Evolutionary conservation across 1,140 invertebrate genomes (phyloP).

Genomic region (Drosophila paulistorum): DNA sequence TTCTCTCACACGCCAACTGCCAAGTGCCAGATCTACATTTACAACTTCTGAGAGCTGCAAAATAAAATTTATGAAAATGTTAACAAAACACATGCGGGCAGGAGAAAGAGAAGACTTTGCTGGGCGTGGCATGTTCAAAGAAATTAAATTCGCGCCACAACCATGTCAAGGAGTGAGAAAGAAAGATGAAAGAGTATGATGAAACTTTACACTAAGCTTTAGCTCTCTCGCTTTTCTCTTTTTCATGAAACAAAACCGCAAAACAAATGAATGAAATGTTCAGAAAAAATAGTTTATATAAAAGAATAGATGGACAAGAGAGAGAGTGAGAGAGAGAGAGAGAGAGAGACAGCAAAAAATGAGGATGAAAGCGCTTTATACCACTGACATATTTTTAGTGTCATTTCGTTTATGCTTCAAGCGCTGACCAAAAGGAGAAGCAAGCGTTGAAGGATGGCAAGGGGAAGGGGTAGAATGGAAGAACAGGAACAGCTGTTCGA

Average conservation of each 20-base stretch:
- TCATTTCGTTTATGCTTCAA: conserved; percentile 48
- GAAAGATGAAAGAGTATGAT: conserved; percentile 18
- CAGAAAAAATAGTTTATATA: conserved; percentile 48
- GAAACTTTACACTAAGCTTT: conserved; percentile 52
- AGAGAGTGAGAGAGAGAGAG: conserved; percentile 17
- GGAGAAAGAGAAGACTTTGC: not conserved
- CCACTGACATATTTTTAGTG: conserved; percentile 70
- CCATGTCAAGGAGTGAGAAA: conserved; percentile 10
- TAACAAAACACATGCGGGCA: conserved; percentile 48
- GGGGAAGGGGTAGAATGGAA: not conserved
- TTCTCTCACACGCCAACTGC: conserved; percentile 24
- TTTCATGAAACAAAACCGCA: conserved; percentile 53
- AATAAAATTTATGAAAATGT: conserved; percentile 53
- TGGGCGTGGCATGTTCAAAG: conserved; percentile 37
- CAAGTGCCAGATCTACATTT: conserved; percentile 30
- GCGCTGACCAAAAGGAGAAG: conserved; percentile 15
- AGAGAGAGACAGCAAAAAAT: not conserved
- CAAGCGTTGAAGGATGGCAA: conserved; percentile 13
- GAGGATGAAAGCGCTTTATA: conserved; percentile 28
- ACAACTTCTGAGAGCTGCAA: conserved; percentile 23
- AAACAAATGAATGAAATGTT: conserved; percentile 76
- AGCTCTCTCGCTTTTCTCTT: not conserved
- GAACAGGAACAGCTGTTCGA: conserved; percentile 33
- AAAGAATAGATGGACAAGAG: conserved; percentile 34
- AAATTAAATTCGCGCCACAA: conserved; percentile 45